These are phyloP conservation scores for Tapirus indicus DNA, from an alignment of 2,797 vertebrate genomes.

Conservation along the genomic window DNA sequence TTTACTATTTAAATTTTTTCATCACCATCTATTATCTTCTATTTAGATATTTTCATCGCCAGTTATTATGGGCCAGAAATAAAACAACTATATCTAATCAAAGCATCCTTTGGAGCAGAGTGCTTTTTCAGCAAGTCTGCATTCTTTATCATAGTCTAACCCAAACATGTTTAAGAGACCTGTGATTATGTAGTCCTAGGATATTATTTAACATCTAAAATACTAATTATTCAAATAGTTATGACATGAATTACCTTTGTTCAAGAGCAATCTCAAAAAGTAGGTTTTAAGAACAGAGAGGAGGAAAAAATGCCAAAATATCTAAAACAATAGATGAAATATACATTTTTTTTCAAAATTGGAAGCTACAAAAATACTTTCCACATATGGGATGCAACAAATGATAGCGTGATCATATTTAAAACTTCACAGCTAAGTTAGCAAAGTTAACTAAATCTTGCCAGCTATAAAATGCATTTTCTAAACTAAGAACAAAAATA, in stretches of 20 bases:
- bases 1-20: background rate
- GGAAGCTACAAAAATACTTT: background rate
- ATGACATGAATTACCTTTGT: background rate
- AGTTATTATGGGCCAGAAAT: background rate
- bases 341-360: background rate
- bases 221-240: conserved; percentile 3
- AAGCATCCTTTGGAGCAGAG: background rate
- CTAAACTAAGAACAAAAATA: background rate
- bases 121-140: background rate
- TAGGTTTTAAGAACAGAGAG: conserved; percentile 6
- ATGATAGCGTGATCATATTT: background rate
- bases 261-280: background rate
- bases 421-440: background rate
- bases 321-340: background rate
- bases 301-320: background rate
- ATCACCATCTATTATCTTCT: background rate
- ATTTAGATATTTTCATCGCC: background rate
- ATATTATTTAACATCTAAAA: background rate
- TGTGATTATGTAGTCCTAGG: background rate
- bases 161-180: background rate
- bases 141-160: background rate
- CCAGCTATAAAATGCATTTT: background rate
- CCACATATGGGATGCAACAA: background rate
- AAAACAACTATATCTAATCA: background rate
- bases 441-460: background rate